Evolutionary conservation across 2,113 vertebrate species (phyloP).

Genomic region (Poecilia latipinna): DNA sequence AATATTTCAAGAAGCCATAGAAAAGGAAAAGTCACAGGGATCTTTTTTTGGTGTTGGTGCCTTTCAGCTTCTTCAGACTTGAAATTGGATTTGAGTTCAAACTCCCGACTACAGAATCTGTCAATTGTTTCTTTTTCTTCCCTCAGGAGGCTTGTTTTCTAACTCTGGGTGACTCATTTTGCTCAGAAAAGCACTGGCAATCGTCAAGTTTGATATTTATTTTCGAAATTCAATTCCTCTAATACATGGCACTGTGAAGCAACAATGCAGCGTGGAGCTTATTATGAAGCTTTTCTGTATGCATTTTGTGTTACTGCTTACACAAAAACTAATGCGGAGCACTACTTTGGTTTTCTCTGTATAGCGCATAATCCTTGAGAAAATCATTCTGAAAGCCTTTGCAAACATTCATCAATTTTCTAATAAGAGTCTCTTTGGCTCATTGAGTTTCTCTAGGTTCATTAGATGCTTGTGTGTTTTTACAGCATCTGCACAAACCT

Average conservation of each 20-base stretch:
- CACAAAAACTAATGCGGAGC: neutral
- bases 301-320: neutral
- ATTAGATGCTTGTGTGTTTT: neutral
- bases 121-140: neutral
- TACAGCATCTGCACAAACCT: neutral
- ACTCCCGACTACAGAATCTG: neutral
- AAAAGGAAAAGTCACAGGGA: neutral
- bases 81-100: neutral
- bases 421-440: neutral
- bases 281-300: neutral
- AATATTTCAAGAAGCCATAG: neutral
- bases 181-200: neutral
- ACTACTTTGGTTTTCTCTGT: neutral
- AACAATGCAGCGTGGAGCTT: neutral
- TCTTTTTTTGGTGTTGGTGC: neutral
- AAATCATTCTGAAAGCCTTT: neutral
- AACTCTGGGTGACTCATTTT: neutral
- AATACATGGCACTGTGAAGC: neutral
- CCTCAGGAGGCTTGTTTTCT: neutral
- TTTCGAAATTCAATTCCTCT: neutral
- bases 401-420: neutral
- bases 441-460: neutral
- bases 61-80: neutral
- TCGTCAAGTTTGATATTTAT: neutral
- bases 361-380: neutral